These are phyloP conservation scores for Rotaria magnacalcarata DNA, from an alignment of 2,888 invertebrate species.

Conservation along the genomic window DNA sequence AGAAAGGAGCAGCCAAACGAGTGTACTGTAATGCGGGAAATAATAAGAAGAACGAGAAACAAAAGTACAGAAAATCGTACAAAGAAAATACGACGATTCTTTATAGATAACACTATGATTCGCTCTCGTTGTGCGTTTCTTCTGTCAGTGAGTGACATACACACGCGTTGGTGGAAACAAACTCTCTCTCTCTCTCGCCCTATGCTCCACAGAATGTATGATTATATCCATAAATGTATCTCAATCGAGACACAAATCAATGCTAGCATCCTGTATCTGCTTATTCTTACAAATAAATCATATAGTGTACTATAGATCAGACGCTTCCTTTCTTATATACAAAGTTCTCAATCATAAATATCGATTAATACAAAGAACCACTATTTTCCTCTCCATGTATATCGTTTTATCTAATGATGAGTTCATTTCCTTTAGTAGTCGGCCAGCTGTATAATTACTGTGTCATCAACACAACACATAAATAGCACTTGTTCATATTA, in stretches of 20 bases:
- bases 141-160: neutral
- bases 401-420: neutral
- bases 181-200: neutral
- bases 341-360: neutral
- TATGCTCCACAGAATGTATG: neutral
- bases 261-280: neutral
- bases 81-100: neutral
- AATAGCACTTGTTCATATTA: constrained; percentile 18
- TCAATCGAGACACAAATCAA: neutral
- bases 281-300: neutral
- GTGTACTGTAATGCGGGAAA: neutral
- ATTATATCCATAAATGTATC: neutral
- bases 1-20: neutral
- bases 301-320: neutral
- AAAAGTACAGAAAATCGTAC: neutral
- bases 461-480: neutral
- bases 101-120: neutral
- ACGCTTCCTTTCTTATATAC: neutral
- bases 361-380: neutral
- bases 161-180: neutral
- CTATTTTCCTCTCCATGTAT: neutral
- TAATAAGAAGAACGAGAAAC: neutral
- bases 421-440: neutral
- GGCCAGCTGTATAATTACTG: neutral
- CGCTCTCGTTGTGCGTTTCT: neutral